Percentiles rank a stretch among this genome's conserved stretches.
phyloP scores from a whole-genome alignment of 2,113 vertebrate genomes.

The Merops nubicus region DNA sequence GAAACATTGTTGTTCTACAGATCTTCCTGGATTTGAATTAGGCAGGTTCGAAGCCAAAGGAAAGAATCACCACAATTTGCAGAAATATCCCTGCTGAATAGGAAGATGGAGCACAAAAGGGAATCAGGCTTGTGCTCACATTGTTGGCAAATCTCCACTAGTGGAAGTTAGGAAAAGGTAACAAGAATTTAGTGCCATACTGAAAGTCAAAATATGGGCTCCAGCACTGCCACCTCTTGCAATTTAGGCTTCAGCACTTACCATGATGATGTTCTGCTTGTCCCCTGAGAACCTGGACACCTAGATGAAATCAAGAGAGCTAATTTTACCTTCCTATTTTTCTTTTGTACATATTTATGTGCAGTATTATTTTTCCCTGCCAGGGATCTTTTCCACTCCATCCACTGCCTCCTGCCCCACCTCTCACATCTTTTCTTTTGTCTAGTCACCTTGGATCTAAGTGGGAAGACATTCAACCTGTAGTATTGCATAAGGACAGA shows the following conservation, averaged over 20 bases:
- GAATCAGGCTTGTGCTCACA: background rate
- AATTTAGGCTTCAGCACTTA: background rate
- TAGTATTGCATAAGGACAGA: background rate
- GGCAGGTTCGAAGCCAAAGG: background rate
- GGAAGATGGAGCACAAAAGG: background rate
- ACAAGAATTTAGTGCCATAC: background rate
- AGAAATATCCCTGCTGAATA: background rate
- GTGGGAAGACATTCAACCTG: background rate
- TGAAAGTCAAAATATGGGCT: background rate
- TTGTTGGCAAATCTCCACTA: background rate
- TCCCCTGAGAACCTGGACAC: background rate
- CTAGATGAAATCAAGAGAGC: background rate
- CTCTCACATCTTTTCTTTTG: background rate
- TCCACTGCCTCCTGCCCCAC: rapidly evolving
- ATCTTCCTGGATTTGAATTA: background rate
- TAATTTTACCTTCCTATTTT: background rate
- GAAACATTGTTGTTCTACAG: background rate
- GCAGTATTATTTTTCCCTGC: background rate
- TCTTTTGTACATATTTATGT: background rate
- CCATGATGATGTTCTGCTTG: background rate
- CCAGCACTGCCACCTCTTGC: background rate
- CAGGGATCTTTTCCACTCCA: rapidly evolving
- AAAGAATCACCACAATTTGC: background rate
- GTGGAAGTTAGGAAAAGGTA: background rate
- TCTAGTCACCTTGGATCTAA: background rate